Conservation (phyloP, 2,797 vertebrate species). For the Falco peregrinus region DNA sequence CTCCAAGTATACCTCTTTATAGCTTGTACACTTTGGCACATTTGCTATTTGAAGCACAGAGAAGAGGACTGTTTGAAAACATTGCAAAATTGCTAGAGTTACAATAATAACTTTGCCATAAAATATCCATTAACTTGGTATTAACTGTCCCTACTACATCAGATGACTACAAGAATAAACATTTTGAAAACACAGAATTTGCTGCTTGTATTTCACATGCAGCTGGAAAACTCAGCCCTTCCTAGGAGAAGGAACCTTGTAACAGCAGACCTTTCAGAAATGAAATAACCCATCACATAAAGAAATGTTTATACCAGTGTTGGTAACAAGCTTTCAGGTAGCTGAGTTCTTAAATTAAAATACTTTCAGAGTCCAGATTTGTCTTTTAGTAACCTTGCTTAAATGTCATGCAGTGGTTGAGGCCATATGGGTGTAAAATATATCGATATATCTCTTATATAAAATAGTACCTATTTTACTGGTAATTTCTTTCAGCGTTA, state of each 20-base stretch:
- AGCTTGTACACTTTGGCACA: constrained; percentile 24
- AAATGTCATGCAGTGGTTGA: background rate
- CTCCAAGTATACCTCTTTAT: background rate
- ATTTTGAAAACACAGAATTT: background rate
- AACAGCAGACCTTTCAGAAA: background rate
- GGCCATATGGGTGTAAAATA: background rate
- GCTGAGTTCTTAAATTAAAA: constrained; percentile 1
- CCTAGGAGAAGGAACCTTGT: background rate
- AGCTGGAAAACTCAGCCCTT: background rate
- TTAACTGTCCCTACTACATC: constrained; percentile 33
- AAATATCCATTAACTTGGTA: constrained; percentile 46
- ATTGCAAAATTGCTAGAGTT: constrained; percentile 21
- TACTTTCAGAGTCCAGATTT: background rate
- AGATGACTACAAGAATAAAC: background rate
- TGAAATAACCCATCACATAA: background rate
- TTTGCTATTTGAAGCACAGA: constrained; percentile 1
- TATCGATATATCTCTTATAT: background rate
- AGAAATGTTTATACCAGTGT: background rate
- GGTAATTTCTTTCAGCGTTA: background rate
- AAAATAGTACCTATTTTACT: background rate
- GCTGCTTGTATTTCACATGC: background rate
- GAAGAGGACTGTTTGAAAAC: constrained; percentile 8
- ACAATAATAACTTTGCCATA: constrained; percentile 32
- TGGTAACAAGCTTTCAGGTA: background rate
- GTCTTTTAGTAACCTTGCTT: background rate